Evolutionary conservation across 2,888 invertebrate species (phyloP).

Genomic region (Smittia sp.): DNA sequence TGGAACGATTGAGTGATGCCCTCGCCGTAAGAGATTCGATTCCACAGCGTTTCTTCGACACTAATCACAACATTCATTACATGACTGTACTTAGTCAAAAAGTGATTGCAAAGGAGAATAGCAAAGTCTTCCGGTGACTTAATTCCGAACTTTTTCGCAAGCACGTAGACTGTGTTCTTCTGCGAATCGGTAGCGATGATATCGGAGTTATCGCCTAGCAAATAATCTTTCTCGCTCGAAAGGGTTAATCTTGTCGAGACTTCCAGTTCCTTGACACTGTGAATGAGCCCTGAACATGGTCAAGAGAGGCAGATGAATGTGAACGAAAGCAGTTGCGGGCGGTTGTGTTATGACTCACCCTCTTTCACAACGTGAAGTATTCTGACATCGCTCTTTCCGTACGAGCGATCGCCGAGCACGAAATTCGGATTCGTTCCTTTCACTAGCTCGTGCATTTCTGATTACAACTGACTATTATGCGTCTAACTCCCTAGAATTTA

Average conservation of each 20-base stretch:
- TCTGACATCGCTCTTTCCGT: slow-evolving; percentile 74
- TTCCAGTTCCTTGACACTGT: slow-evolving; percentile 72
- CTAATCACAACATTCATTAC: slow-evolving; percentile 67
- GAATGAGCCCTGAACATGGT: slow-evolving; percentile 52
- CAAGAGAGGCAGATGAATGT: background rate
- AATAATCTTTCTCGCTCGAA: slow-evolving; percentile 67
- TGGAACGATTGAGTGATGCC: slow-evolving; percentile 58
- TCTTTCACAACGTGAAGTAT: slow-evolving; percentile 68
- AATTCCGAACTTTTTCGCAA: slow-evolving; percentile 75
- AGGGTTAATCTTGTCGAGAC: slow-evolving; percentile 70
- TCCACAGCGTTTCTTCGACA: slow-evolving; percentile 75
- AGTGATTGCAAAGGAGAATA: slow-evolving; percentile 69
- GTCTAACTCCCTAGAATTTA: background rate
- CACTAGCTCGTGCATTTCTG: background rate
- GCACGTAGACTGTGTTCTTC: slow-evolving; percentile 76
- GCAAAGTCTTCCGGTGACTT: slow-evolving; percentile 75
- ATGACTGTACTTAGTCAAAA: slow-evolving; percentile 72
- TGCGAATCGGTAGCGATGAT: slow-evolving; percentile 80
- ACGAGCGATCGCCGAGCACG: slow-evolving; percentile 65
- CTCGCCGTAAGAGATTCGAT: slow-evolving; percentile 60
- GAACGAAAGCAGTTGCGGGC: background rate
- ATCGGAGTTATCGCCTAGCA: slow-evolving; percentile 69
- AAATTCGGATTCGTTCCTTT: slow-evolving; percentile 50
- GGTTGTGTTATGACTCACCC: slow-evolving; percentile 48
- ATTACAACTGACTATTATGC: background rate